Conservation (phyloP, 2,888 invertebrate species). For the Drepana falcataria region DNA sequence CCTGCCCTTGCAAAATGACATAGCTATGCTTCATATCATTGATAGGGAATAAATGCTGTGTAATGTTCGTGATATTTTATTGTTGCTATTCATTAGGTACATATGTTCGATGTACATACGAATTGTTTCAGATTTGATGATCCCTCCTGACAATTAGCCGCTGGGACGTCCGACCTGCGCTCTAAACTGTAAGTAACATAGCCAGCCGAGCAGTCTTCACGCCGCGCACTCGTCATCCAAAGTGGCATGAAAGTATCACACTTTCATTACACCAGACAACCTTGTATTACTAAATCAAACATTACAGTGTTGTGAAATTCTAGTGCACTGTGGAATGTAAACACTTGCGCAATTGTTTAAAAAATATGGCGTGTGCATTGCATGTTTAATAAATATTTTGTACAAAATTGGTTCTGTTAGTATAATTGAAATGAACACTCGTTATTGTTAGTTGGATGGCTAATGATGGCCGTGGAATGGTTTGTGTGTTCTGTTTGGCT, state of each 20-base stretch:
- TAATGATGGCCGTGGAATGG: conserved; percentile 11
- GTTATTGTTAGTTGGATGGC: background rate
- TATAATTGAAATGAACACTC: background rate
- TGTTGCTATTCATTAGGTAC: background rate
- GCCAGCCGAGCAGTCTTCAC: conserved; percentile 54
- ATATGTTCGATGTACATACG: background rate
- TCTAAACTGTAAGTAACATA: conserved; percentile 82
- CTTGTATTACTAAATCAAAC: conserved; percentile 1
- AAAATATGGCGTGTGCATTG: background rate
- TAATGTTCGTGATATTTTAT: background rate
- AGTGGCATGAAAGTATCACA: no score
- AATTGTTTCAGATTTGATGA: conserved; percentile 65
- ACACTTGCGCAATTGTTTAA: background rate
- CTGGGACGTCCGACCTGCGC: conserved; percentile 82
- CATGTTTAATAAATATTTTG: background rate
- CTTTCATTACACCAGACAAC: conserved; percentile 3
- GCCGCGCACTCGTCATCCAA: no score
- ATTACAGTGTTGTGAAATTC: conserved; percentile 5
- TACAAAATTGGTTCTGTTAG: background rate
- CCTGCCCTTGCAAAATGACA: no score
- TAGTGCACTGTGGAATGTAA: background rate
- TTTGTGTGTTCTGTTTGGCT: conserved; percentile 62
- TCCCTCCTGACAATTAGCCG: conserved; percentile 88
- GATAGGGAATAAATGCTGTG: no score
- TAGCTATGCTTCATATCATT: no score